These are phyloP conservation scores for Odocoileus hemionus DNA, from an alignment of 2,113 vertebrate genomes.

Conservation along the genomic window DNA sequence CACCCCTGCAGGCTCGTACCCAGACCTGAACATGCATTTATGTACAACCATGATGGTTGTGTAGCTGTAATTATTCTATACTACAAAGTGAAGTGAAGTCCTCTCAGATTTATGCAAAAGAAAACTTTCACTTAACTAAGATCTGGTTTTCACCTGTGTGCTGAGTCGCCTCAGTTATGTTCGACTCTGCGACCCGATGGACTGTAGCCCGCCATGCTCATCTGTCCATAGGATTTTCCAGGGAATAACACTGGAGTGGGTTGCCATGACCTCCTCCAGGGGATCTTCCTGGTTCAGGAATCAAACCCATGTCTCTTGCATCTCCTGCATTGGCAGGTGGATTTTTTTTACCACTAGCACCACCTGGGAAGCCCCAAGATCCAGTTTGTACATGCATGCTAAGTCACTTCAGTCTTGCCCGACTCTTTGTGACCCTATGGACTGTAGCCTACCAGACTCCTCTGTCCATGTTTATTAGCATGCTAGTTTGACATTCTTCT, in stretches of 20 bases:
- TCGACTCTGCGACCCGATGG: background rate
- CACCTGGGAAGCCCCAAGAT: background rate
- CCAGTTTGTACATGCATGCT: background rate
- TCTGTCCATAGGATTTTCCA: background rate
- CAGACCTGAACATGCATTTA: background rate
- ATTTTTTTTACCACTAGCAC: background rate
- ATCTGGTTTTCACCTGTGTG: background rate
- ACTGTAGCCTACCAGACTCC: background rate
- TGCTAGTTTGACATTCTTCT: background rate
- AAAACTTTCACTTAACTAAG: background rate
- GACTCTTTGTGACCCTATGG: background rate
- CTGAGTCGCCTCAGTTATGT: background rate
- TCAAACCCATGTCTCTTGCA: background rate
- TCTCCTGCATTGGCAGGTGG: background rate
- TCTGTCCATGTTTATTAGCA: background rate
- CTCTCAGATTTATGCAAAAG: background rate
- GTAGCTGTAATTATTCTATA: background rate
- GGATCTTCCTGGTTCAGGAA: background rate
- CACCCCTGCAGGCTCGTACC: background rate
- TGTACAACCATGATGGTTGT: background rate
- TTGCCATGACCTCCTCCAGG: background rate
- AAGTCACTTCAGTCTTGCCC: background rate
- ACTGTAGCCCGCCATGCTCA: fast-evolving
- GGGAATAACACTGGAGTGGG: background rate
- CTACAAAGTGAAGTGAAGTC: background rate